Evolutionary conservation across 2,113 vertebrate genomes (phyloP).

Genomic region (Datnioides undecimradiatus): DNA sequence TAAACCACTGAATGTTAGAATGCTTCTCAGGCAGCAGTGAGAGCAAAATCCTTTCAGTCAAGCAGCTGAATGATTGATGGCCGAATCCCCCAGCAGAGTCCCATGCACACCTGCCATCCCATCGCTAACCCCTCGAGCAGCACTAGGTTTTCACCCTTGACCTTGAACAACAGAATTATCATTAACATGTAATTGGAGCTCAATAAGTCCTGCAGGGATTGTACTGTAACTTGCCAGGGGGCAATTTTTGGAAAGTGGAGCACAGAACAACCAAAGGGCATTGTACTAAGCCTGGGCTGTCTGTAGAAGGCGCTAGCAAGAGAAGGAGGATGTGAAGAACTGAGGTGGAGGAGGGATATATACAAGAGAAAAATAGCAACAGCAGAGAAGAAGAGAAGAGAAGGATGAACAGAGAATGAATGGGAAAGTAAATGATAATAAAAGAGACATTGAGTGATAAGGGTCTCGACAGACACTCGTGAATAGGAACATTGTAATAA

Average conservation of each 20-base stretch:
- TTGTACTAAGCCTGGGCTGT: neutral
- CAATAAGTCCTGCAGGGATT: constrained; percentile 33
- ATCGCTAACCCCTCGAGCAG: neutral
- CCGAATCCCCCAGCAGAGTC: neutral
- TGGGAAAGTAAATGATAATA: constrained; percentile 11
- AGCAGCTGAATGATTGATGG: constrained; percentile 40
- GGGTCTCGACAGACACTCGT: constrained; percentile 8
- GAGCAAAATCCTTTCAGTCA: constrained; percentile 24
- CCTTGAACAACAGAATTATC: constrained; percentile 42
- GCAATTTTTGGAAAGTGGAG: constrained; percentile 53
- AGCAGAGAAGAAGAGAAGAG: neutral
- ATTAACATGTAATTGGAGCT: constrained; percentile 67
- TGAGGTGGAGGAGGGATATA: neutral
- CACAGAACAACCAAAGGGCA: constrained; percentile 57
- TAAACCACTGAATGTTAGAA: constrained; percentile 27
- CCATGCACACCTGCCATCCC: constrained; percentile 12
- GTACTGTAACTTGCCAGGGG: constrained; percentile 34
- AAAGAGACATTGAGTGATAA: constrained; percentile 29
- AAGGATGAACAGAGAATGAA: neutral
- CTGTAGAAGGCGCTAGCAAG: constrained; percentile 13
- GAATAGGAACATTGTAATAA: constrained; percentile 47
- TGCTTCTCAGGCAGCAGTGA: constrained; percentile 13
- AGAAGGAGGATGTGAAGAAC: neutral
- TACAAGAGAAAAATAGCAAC: neutral
- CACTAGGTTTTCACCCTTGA: constrained; percentile 28